These are phyloP conservation scores for Odontocolon sp. DNA, from an alignment of 2,888 invertebrate genomes.

Conservation along the genomic window DNA sequence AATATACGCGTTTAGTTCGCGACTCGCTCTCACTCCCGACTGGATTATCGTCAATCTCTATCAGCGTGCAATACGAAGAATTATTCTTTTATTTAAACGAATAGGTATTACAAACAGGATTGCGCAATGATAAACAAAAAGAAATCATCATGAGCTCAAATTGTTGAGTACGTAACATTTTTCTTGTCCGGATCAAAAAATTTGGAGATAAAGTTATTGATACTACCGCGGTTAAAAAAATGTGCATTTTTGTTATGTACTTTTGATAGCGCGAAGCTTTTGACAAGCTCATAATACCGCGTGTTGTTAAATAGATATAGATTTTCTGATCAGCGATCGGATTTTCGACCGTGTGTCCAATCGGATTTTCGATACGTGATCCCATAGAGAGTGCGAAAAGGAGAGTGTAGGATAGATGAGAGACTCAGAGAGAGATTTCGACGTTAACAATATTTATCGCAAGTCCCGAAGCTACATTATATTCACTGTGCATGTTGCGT, in stretches of 20 bases:
- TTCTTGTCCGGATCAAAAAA: too few relatives aligned
- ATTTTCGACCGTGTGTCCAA: background rate
- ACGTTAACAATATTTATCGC: slow-evolving; percentile 56
- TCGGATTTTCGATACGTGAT: slow-evolving; percentile 8
- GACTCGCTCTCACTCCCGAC: background rate
- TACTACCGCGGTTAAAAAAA: too few relatives aligned
- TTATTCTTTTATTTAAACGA: too few relatives aligned
- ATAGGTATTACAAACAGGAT: too few relatives aligned
- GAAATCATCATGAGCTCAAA: too few relatives aligned
- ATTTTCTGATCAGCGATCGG: slow-evolving; percentile 3
- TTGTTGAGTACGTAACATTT: too few relatives aligned
- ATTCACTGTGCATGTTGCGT: background rate
- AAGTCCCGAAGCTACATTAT: slow-evolving; percentile 37
- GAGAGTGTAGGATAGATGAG: background rate
- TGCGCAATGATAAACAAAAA: too few relatives aligned
- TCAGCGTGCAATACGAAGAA: too few relatives aligned
- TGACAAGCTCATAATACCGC: too few relatives aligned
- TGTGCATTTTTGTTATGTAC: too few relatives aligned
- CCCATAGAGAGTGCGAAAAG: slow-evolving; percentile 1
- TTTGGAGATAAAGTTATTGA: too few relatives aligned
- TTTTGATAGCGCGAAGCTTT: too few relatives aligned
- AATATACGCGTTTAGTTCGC: slow-evolving; percentile 3
- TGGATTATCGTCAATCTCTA: slow-evolving; percentile 6
- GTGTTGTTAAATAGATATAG: background rate
- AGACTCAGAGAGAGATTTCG: background rate